Conservation (phyloP, 2,888 invertebrate species). For the Spisula subtruncata region DNA sequence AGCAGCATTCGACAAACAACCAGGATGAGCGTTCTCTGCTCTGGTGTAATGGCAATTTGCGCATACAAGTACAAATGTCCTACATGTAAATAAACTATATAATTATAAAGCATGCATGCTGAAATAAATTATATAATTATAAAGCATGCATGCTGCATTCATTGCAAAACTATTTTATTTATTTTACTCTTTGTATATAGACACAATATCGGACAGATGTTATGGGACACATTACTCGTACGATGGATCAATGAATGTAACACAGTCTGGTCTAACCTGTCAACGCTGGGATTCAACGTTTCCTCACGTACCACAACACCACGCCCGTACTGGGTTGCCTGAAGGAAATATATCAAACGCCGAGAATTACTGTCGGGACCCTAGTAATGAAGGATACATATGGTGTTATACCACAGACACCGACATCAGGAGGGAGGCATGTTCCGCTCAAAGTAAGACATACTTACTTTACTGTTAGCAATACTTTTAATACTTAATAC, state of each 20-base stretch:
- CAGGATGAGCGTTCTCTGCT: no score
- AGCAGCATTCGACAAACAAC: no score
- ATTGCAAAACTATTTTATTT: no score
- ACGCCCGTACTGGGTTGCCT: background rate
- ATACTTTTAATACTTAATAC: no score
- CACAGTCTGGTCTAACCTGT: background rate
- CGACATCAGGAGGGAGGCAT: background rate
- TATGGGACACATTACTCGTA: background rate
- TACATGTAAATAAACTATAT: no score
- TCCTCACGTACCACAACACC: background rate
- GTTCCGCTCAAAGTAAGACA: background rate
- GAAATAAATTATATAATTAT: no score
- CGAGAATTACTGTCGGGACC: slow-evolving; percentile 32
- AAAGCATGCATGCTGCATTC: no score
- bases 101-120: no score
- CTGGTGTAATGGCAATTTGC: no score
- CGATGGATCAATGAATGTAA: slow-evolving; percentile 5
- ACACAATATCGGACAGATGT: slow-evolving; percentile 6
- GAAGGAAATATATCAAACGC: background rate
- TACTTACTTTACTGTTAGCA: background rate
- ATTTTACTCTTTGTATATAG: background rate
- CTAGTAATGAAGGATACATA: background rate
- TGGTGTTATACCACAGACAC: slow-evolving; percentile 34
- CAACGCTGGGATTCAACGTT: slow-evolving; percentile 3
- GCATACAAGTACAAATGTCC: no score